phyloP scores from a whole-genome alignment of 2,113 vertebrate species.

The Peromyscus maniculatus region DNA sequence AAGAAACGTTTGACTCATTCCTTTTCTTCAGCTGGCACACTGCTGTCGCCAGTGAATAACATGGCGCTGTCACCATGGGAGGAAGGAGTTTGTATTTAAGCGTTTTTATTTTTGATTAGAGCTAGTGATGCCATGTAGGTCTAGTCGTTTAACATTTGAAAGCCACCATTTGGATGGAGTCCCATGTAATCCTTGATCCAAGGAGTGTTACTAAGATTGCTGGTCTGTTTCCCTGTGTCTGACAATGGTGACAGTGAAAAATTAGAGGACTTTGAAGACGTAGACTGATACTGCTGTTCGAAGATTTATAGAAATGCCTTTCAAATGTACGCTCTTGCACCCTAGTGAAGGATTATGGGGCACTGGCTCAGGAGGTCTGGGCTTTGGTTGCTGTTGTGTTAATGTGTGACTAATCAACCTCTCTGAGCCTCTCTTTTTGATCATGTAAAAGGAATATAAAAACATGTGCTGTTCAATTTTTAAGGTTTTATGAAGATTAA shows the following conservation, averaged over 20 bases:
- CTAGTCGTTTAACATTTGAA: constrained; percentile 18
- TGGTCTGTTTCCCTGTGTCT: background rate
- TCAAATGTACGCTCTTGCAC: background rate
- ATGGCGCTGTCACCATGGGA: background rate
- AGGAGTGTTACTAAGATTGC: background rate
- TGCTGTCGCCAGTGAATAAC: background rate
- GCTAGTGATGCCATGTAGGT: background rate
- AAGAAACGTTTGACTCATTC: background rate
- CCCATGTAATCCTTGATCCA: background rate
- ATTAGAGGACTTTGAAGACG: background rate
- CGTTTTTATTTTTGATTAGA: background rate
- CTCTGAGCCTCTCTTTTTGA: background rate
- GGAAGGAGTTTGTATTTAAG: constrained; percentile 1
- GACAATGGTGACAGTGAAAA: background rate
- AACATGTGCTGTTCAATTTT: background rate
- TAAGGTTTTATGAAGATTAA: constrained; percentile 48
- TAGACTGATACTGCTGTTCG: background rate
- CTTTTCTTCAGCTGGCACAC: background rate
- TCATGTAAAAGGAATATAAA: constrained; percentile 56
- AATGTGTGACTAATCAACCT: background rate
- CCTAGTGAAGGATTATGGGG: background rate
- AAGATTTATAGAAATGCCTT: background rate
- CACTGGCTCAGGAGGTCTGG: background rate
- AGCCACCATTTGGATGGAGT: constrained; percentile 23
- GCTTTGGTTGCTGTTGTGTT: background rate